Evolutionary conservation across 2,113 vertebrate species (phyloP), one percentile per base, ranked within the genome.

Genomic region (Burhinus oedicnemus): DNA sequence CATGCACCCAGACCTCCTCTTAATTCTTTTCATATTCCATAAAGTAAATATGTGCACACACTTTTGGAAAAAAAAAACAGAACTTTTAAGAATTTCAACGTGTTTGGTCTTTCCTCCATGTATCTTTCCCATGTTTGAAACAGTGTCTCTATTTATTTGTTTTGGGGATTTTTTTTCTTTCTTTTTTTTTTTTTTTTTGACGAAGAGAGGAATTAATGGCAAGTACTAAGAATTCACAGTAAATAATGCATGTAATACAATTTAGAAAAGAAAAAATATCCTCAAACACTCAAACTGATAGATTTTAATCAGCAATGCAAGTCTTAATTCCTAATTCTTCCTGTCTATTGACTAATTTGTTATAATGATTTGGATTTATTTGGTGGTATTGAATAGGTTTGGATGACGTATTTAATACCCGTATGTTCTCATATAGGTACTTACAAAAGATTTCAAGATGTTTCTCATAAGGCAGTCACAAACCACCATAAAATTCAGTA

Each of bases 351-450:
- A 76, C 1, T 26, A 26, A 19, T 36, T 34, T 76, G 16, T 69
- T 64, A 15, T 16, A 51, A 27, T 45, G 34, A 17, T 38, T 66
- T 66, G 3, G 1, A 61, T 69, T 87, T 42, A 32, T 72, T 94
- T 77, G 12, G 8, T 72, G 6, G 1, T 76, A 9, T 4, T 92
- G 40, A 93, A 82, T 26, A 82, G 8, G 7, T 83, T 83, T 55
- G 25, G 74, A 42, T 45, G 1, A 3, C 40, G 9, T 14, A 5
- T 64, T 95, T 92, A 47, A 3, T 55, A 74, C 8, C 4, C 21
- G 4, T 23, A 51, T 49, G 2, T 58, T 86, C 30, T 76, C 0
- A 0, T 57, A 58, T 5, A 79, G 0, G 1, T 47, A 30, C 6
- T 55, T 72, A 18, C 0, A 47, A 45, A 69, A 45, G 27, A 61